Conservation (phyloP, 2,888 invertebrate species). For the Ganaspis brasiliensis region DNA sequence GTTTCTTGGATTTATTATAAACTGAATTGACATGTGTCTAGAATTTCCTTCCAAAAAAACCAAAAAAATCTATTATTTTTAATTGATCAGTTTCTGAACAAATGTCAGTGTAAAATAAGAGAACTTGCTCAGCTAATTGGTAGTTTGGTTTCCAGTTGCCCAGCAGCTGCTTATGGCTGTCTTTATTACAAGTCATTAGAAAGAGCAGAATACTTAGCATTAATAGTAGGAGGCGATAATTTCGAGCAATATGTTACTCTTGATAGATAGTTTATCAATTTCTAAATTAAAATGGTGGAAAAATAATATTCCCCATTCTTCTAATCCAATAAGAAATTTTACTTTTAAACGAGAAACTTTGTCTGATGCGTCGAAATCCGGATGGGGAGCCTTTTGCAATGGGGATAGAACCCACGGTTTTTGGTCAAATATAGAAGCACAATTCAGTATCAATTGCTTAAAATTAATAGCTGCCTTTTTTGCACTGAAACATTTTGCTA, state of each 20-base stretch:
- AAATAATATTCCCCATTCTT: slow-evolving; percentile 18
- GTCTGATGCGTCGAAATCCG: slow-evolving; percentile 3
- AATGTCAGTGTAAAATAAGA: no score
- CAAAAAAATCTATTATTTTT: no score
- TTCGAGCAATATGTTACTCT: not conserved
- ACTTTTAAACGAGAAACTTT: slow-evolving; percentile 8
- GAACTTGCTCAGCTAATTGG: no score
- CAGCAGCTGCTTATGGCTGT: slow-evolving; percentile 39
- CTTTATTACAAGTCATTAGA: slow-evolving; percentile 44
- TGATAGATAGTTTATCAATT: not conserved
- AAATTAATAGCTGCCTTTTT: slow-evolving; percentile 14
- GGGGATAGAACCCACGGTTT: not conserved
- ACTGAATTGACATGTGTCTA: slow-evolving; percentile 24
- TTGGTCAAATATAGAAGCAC: not conserved
- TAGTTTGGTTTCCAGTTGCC: slow-evolving; percentile 31
- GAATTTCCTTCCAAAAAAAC: no score
- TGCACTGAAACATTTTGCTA: not conserved
- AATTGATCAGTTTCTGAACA: no score
- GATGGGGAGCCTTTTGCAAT: slow-evolving; percentile 19
- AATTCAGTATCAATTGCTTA: slow-evolving; percentile 8
- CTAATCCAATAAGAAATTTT: slow-evolving; percentile 25
- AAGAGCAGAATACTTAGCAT: slow-evolving; percentile 24
- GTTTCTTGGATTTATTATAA: slow-evolving; percentile 42
- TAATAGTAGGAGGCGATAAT: slow-evolving; percentile 18
- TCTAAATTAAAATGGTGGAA: slow-evolving; percentile 42